Evolutionary conservation across 2,797 vertebrate genomes (phyloP), one percentile per base, ranked within the genome.

Genomic region (Tiaroga cobitis): DNA sequence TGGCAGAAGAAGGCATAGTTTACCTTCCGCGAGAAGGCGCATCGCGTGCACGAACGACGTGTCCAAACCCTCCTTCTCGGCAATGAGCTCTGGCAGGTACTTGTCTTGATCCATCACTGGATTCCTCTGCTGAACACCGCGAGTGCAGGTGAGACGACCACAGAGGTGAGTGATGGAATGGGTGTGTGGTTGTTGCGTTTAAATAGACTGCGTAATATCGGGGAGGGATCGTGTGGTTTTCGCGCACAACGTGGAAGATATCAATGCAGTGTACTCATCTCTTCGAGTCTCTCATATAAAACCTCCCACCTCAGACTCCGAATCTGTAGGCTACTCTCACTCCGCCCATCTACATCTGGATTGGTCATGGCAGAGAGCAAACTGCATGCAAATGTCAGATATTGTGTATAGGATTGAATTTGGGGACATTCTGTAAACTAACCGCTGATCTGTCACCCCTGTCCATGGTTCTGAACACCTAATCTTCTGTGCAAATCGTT

Each of bases 21-120:
- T 97, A 98, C 98, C 98, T 96, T 98, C 97, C 21, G 96, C 96
- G 88, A 99, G 93, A 86, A 99, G 95, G 85, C 97, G 97, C 94
- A 96, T 95, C 2, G 98, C 97, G 69, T 99, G 97, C 91, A 97
- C 96, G 93, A 97, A 99, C 83, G 97, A 97, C 63, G 96, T 93
- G 91, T 99, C 97, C 95, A 99, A 85, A 93, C 93, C 96, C 92
- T 96, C 96, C 90, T 97, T 99, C 94, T 99, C 98, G 74, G 97
- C 96, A 96, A 97, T 94, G 94, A 99, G 96, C 93, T 98, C 97
- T 91, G 98, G 97, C 94, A 98, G 93, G 92, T 96, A 96, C 95
- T 97, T 97, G 89, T 98, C 97, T 92, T 97, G 96, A 94, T 97
- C 96, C 98, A 99, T 99, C 73, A 82, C 94, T 83, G 90, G 77